phyloP scores from a whole-genome alignment of 2,888 invertebrate genomes.

The Trachelus iudaicus region DNA sequence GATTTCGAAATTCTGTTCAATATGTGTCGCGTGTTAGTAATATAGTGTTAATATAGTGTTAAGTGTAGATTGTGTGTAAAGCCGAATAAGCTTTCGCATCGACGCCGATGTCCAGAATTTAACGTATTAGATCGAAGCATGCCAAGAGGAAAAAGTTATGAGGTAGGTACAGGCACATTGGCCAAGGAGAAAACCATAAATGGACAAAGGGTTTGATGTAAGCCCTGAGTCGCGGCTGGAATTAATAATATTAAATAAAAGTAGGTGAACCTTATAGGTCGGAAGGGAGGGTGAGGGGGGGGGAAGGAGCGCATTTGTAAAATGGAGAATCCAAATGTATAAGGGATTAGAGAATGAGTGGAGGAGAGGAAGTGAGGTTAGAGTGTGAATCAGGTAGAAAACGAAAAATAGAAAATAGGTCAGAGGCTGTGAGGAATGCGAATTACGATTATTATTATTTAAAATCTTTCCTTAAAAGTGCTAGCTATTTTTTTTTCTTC shows the following conservation, averaged over 20 bases:
- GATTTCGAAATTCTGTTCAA: not conserved
- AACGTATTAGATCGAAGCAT: not conserved
- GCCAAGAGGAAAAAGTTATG: not conserved
- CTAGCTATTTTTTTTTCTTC: conserved; percentile 3
- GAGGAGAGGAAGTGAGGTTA: not conserved
- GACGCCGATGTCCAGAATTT: not conserved
- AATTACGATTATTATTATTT: not conserved
- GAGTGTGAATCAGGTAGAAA: not conserved
- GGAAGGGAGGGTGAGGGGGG: too few species aligned
- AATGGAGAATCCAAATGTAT: not conserved
- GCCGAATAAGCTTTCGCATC: not conserved
- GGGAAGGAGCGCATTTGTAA: not conserved
- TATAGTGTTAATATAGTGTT: not conserved
- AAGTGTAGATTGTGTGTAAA: not conserved
- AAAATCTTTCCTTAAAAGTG: conserved; percentile 1
- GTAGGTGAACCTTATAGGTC: not conserved
- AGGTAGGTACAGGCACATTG: not conserved
- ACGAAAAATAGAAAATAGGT: not conserved
- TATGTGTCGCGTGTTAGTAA: not conserved
- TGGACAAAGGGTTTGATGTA: not conserved
- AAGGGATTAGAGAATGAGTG: not conserved
- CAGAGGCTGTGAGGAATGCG: not conserved
- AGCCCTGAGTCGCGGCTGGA: not conserved
- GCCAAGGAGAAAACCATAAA: not conserved
- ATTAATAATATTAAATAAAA: not conserved